Base-by-base conservation (phyloP, 2,797 vertebrate genomes). In the Bufotes viridis region DNA sequence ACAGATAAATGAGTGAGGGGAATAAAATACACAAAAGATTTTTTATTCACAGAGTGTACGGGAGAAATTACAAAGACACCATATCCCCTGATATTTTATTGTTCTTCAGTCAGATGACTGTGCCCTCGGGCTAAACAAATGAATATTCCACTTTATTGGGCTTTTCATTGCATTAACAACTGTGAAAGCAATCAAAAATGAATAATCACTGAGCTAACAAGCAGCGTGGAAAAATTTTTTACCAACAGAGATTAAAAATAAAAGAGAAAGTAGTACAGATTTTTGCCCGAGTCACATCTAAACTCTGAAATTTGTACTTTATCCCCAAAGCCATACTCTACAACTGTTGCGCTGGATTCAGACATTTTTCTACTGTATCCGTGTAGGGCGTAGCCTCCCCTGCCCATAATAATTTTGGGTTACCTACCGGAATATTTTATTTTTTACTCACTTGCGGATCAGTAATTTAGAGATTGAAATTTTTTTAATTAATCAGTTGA, bases 71-170 rank as follows among this genome's bases (percentile, higher is more conserved):
- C 74, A 78, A 78, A 22, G 74, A 12, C 49, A 24, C 49, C 22
- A 78, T 24, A 24, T 55, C 49, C 74, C 49, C 22, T 24, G 74
- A 24, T 78, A 78, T 24, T 78, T 53, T 12, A 55, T 55, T 55
- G 51, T 78, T 24, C 74, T n/a, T n/a, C 22, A 55, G 22, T 24
- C 74, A 78, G 49, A 51, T 20, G 51, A 78, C 51, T 53, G 42
- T 75, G 51, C 22, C 74, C 74, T 78, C 49, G 24, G 74, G 74
- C 74, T 55, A 55, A 55, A 53, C 51, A 55, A 78, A 78, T 78
- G 51, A 78, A 55, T 78, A 78, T 78, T 78, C 74, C 55, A 53
- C 74, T 78, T 78, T 53, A 78, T 78, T 24, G 49, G 49, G 7
- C 74, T 78, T 53, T 78, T 53, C n/a, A 78, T 55, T 78, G 74